Evolutionary conservation across 2,797 vertebrate species (phyloP), one percentile per base, ranked within the genome.

Genomic region (Sebastes kiyomatsui): DNA sequence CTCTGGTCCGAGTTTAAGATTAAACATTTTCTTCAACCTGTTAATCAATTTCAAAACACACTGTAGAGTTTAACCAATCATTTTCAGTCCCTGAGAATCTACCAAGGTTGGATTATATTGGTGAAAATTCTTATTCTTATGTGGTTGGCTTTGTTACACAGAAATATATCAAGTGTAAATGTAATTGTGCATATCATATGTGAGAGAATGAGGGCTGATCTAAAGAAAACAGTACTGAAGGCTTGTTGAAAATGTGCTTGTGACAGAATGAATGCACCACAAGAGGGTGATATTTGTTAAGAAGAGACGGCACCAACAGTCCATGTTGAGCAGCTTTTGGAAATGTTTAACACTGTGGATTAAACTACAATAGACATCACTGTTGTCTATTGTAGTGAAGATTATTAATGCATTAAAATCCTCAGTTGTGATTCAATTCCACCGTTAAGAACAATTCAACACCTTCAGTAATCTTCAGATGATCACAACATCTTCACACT

Each of bases 241-340:
- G 8, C 6, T 18, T 52, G 7, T 56, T n/a, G 28, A 23, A 66
- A 56, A 58, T 54, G 5, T 23, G 11, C 23, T 23, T 86, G 87
- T 80, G 72, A 65, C 61, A 28, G 27, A 61, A 32, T 33, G 35
- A 1, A 2, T 60, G 1, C 1, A 67, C 92, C 94, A 94, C 92
- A 68, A 90, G 94, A 89, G 88, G 93, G 90, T 3, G 69, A 20
- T 79, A 35, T 91, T 83, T 78, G n/a, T 20, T 88, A 79, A 87
- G 66, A 59, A 61, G 64, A 79, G 55, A 75, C 0, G 22, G 6
- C 20, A 25, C 38, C 14, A 32, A 16, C 4, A 3, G 28, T 20
- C 13, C 4, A 1, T 11, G 14, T 25, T 18, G 12, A 7, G 20
- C n/a, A 35, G 12, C 4, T 22, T 52, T 7, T 20, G 22, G 18